phyloP scores from a whole-genome alignment of 2,888 invertebrate genomes.

The Gisinianus flammeolus region DNA sequence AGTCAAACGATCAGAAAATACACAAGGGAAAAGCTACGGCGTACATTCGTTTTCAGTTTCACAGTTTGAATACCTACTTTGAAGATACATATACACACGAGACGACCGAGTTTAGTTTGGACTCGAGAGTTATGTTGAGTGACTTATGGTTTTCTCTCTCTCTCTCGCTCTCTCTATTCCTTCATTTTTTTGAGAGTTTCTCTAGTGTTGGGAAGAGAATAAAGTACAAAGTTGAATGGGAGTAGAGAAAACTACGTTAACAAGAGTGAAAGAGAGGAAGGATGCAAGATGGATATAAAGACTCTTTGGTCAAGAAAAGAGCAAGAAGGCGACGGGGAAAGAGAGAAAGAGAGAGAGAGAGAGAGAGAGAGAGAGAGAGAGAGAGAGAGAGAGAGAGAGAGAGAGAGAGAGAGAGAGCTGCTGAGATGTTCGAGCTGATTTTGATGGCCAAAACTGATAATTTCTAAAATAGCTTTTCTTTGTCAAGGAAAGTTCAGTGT shows the following conservation, averaged over 20 bases:
- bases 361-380: not conserved
- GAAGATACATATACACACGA: no score
- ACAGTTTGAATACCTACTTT: no score
- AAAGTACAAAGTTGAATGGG: not conserved
- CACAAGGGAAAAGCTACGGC: no score
- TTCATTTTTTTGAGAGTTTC: not conserved
- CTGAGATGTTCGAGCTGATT: not conserved
- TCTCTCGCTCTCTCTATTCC: not conserved
- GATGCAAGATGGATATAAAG: not conserved
- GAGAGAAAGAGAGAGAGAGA: not conserved
- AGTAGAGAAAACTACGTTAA: not conserved
- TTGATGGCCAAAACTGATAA: slow-evolving; percentile 18
- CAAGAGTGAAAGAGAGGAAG: not conserved
- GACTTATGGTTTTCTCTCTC: not conserved
- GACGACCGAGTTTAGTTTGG: no score
- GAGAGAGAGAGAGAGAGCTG: not conserved
- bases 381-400: not conserved
- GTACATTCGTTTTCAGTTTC: no score
- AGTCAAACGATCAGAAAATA: no score
- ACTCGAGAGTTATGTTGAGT: no score
- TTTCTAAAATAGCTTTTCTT: slow-evolving; percentile 14
- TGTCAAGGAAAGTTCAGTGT: not conserved
- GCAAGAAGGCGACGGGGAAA: not conserved
- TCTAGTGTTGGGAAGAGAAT: not conserved
- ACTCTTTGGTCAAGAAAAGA: not conserved